Percentiles rank a stretch among this genome's conserved stretches.
Evolutionary conservation across 2,113 vertebrate species (phyloP).

Genomic region (Motacilla alba): DNA sequence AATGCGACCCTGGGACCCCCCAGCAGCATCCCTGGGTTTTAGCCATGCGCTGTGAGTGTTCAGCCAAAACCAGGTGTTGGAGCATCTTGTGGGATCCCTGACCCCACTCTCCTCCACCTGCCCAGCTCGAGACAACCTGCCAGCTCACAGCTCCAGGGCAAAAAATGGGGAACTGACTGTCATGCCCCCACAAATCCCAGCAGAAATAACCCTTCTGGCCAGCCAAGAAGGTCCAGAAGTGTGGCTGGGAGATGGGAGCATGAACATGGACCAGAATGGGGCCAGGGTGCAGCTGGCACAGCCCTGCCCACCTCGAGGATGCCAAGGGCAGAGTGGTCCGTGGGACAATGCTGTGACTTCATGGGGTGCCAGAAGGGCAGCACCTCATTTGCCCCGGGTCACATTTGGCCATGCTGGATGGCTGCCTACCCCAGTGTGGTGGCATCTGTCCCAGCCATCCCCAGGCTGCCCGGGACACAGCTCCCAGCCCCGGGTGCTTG

Average conservation of each 20-base stretch:
- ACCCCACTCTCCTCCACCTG: neutral
- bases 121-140: neutral
- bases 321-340: neutral
- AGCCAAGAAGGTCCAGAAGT: neutral
- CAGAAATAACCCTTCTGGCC: neutral
- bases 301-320: neutral
- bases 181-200: rapidly evolving
- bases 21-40: neutral
- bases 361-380: neutral
- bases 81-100: neutral
- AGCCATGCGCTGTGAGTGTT: rapidly evolving
- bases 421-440: neutral
- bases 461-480: neutral
- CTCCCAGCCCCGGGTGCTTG: neutral
- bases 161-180: neutral
- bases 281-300: neutral
- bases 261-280: neutral
- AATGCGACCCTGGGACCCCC: neutral
- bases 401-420: rapidly evolving
- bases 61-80: neutral
- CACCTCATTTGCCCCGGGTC: neutral
- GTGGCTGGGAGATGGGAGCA: neutral
- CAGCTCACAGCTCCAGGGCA: neutral
- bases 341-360: neutral
- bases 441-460: neutral